Evolutionary conservation across 2,888 invertebrate genomes (phyloP), one percentile per base, ranked within the genome.

Genomic region (Oligia latruncula): DNA sequence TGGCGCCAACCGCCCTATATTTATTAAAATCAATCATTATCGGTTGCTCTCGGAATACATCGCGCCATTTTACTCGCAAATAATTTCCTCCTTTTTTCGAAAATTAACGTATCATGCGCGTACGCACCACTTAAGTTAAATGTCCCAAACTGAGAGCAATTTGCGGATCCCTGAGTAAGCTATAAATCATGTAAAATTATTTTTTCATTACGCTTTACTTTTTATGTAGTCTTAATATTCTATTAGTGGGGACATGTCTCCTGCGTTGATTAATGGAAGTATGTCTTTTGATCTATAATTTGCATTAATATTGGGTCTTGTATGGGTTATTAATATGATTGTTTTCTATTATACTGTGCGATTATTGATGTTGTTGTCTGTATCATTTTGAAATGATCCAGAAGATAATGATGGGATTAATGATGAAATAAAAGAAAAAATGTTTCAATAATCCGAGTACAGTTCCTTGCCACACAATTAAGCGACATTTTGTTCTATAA

Each of bases 181-280:
- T 95, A 97, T 97, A 97, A 96, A 97, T 97, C 96, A 94, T 93
- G 93, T 88, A 92, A 94, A 96, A 96, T 96, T 96, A 96, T 96
- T 95, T 96, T 96, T 96, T 95, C 96, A 96, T 96, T 96, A 95
- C 91, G 87, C 90, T 90, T 89, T 85, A 74, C 72, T 82, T 84
- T 87, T 92, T 64, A 49, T 64, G 11, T 89, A 94, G 95, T 89
- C 91, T 93, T 95, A 93, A 93, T 94, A 95, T 92, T 95, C 94
- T 95, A 95, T 95, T 94, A 95, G 94, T 92, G 92, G 83, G 87
- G 94, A 90, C 95, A 89, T 78, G 68, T 40, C 46, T 68, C 13
- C 17, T 46, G 75, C 77, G 71, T 77, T 92, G 90, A 93, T 92
- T 86, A 87, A 93, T 93, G 85, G 86, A 77, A 49, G 72, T 71